These are phyloP conservation scores for Drosophila bocqueti DNA, from an alignment of 1,140 invertebrate species.

Conservation along the genomic window DNA sequence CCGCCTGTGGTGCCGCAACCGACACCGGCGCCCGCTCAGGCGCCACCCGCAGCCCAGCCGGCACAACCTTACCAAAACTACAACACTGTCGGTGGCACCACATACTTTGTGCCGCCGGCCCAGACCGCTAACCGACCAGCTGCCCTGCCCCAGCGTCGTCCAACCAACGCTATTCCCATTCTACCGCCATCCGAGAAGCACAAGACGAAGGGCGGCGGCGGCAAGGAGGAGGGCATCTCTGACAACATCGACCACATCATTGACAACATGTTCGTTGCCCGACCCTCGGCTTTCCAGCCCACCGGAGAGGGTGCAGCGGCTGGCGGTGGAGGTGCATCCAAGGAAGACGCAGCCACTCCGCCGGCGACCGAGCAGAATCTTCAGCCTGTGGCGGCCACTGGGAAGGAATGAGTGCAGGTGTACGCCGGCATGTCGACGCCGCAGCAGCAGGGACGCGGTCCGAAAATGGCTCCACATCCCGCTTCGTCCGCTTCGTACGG, in stretches of 20 bases:
- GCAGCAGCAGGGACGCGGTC: conserved; percentile 40
- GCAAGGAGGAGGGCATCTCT: conserved; percentile 63
- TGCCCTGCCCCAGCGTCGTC: conserved; percentile 81
- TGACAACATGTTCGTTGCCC: conserved; percentile 88
- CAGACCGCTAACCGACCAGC: conserved; percentile 71
- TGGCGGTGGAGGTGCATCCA: conserved; percentile 2
- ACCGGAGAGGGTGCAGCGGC: conserved; percentile 18
- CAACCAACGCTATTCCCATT: conserved; percentile 85
- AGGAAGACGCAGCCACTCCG: conserved; percentile 37
- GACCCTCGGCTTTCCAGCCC: conserved; percentile 84
- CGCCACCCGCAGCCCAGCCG: conserved; percentile 47
- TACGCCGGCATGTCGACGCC: conserved; percentile 59
- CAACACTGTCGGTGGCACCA: conserved; percentile 84
- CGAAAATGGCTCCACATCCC: conserved; percentile 21
- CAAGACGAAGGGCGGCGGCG: conserved; percentile 41
- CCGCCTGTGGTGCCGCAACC: conserved; percentile 43
- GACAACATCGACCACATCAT: conserved; percentile 88
- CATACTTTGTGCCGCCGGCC: conserved; percentile 82
- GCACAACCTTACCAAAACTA: conserved; percentile 75
- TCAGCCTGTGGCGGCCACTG: conserved; percentile 62
- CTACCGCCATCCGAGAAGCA: conserved; percentile 84
- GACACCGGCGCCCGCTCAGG: conserved; percentile 41
- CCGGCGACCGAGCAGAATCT: conserved; percentile 56
- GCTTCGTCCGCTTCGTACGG: conserved; percentile 38
- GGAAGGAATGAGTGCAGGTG: conserved; percentile 74